phyloP scores from a whole-genome alignment of 2,888 invertebrate genomes.

The Napeogenes inachia region DNA sequence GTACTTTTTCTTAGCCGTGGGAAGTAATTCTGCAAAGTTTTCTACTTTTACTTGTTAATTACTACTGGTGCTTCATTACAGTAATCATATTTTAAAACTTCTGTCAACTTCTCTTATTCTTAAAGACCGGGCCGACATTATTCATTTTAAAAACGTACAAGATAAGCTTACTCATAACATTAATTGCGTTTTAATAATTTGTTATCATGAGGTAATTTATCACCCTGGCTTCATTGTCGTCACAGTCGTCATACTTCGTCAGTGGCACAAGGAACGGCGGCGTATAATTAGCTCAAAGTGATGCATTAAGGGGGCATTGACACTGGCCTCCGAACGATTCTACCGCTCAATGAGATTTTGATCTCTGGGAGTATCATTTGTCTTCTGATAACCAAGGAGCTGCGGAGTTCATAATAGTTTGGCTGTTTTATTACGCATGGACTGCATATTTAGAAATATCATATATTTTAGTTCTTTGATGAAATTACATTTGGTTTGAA shows the following conservation, averaged over 20 bases:
- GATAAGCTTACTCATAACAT: no score
- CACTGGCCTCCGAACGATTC: slow-evolving; percentile 52
- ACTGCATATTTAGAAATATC: no score
- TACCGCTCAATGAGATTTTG: slow-evolving; percentile 39
- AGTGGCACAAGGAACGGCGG: slow-evolving; percentile 49
- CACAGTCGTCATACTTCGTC: slow-evolving; percentile 18
- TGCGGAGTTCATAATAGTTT: slow-evolving; percentile 7
- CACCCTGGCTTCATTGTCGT: slow-evolving; percentile 6
- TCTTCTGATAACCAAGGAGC: slow-evolving; percentile 14
- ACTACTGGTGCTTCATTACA: no score
- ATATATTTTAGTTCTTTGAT: no score
- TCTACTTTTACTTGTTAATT: slow-evolving; percentile 48
- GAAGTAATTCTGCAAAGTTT: slow-evolving; percentile 51
- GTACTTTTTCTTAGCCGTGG: slow-evolving; percentile 57
- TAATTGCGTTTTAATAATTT: no score
- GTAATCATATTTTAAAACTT: no score
- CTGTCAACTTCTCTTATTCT: no score
- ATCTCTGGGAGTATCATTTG: slow-evolving; percentile 32
- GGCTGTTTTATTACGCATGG: no score
- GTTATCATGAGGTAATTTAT: slow-evolving; percentile 22
- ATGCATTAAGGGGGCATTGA: slow-evolving; percentile 73
- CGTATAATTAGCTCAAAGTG: slow-evolving; percentile 64
- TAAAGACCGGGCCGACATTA: no score
- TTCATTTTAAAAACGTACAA: neutral
- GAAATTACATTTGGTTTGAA: no score